Base-by-base conservation (phyloP, 2,797 vertebrate genomes). In the Tokudaia tokunoshimensis region DNA sequence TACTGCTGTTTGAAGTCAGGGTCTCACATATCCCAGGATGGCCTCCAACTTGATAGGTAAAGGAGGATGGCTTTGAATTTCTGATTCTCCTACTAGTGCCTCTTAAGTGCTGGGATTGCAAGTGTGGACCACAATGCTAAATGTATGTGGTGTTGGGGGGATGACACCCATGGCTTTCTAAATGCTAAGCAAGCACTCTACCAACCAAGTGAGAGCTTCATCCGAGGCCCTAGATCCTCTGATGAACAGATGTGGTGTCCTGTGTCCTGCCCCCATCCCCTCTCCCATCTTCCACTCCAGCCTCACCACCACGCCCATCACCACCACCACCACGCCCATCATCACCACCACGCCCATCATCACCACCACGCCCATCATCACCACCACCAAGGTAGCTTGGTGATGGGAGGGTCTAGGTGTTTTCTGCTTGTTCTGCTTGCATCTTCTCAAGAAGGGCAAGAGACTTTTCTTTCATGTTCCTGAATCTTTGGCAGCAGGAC, bases 371-470 rank as follows among this genome's bases (percentile, higher is more conserved):
- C 41, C 41, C 41, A 41, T 41, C 6, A 8, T 15, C 67, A 72
- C n/a, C n/a, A 37, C 70, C 31, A 37, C 72, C 65, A 80, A 91
- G 78, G 75, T 37, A 76, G 59, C 44, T 94, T 95, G 92, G 87
- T 11, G 59, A 34, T 90, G 65, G 86, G n/a, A 37, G 4, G 52
- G 13, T 31, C 70, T 80, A 44, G 50, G 7, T 83, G 70, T 70
- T 37, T 72, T 72, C 67, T 70, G 31, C 31, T 34, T 85, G 57
- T 92, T 76, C 70, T 59, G 76, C 89, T 80, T 50, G 76, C 2
- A 4, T 26, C 52, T 76, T 1, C 76, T 29, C 65, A 79, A 89
- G 50, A 95, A 94, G 84, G n/a, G 37, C 22, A 80, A 61, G n/a
- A 37, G 10, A 57, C 61, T 95, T 88, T 50, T 91, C 89, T 50